Base-by-base conservation (phyloP, 1,140 invertebrate species). In the Pinna nobilis region DNA sequence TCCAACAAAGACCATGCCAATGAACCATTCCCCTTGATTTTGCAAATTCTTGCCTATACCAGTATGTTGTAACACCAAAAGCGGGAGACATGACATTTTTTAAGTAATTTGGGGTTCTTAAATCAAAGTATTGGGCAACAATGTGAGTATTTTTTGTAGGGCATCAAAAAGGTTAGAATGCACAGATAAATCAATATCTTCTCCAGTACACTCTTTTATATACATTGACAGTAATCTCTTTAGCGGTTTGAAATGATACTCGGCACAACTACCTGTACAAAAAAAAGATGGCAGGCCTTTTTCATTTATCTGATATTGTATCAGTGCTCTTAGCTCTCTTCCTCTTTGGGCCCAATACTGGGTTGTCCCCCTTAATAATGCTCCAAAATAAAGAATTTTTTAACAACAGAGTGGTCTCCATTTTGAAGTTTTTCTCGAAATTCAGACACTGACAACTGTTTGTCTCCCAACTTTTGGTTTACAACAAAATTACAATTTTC, bases 291-390 rank as follows among this genome's bases (percentile, higher is more conserved):
- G 30, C 15, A 66, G 60, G 3, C 59, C n/a, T 33, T 53, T 53
- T n/a, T 70, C 66, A 66, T 77, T 73, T 50, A 77, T 73, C 28
- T 77, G 49, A 65, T 57, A 77, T 47, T 73, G 66, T 18, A 77
- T 44, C 11, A 73, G 47, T 44, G 70, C 57, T 60, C 76, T 37
- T 28, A 77, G 41, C 41, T 77, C 76, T 66, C 66, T 73, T 25
- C 39, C 25, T 32, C 76, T 60, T 70, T 73, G 66, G 7, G 61
- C 25, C 63, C 71, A 78, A 25, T 78, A 70, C 47, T 74, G 76
- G 1, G 59, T 33, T 47, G 67, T 65, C 1, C 70, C 75, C 18
- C 65, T 18, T 18, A 73, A 32, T 23, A 5, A 47, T 37, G 70
- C 61, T 37, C 71, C 61, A 39, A 74, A 74, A 37, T 78, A 78